Conservation (phyloP, 2,888 invertebrate genomes). For the Ichneumoninae sp. region DNA sequence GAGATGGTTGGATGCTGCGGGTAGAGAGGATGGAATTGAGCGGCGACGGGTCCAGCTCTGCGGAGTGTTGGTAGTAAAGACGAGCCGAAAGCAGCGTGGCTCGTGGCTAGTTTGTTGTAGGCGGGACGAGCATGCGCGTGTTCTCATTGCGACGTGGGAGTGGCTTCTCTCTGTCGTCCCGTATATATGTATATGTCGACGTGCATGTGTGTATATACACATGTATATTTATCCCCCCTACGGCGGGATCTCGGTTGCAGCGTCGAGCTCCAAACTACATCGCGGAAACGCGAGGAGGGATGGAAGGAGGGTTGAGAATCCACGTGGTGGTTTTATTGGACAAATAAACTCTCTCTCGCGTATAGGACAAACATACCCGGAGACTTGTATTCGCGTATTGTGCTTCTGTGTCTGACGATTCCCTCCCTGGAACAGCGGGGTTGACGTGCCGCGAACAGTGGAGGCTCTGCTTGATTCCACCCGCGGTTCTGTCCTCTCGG, state of each 20-base stretch:
- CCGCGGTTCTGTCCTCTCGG: constrained; percentile 51
- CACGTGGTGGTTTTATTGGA: constrained; percentile 83
- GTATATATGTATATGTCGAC: background rate
- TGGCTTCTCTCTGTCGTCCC: constrained; percentile 63
- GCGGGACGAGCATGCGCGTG: constrained; percentile 64
- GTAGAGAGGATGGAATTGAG: constrained; percentile 28
- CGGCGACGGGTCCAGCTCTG: constrained; percentile 39
- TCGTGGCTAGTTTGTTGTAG: constrained; percentile 71
- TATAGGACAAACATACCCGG: constrained; percentile 78
- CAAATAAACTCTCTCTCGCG: constrained; percentile 77
- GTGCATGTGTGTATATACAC: background rate
- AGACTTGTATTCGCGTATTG: constrained; percentile 33
- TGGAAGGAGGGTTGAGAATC: constrained; percentile 67
- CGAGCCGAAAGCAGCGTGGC: constrained; percentile 73
- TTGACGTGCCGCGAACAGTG: constrained; percentile 37
- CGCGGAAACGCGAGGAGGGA: constrained; percentile 66
- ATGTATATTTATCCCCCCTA: background rate
- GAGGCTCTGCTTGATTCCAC: constrained; percentile 44
- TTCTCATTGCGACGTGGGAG: constrained; percentile 55
- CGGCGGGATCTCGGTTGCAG: constrained; percentile 9
- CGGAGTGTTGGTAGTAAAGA: constrained; percentile 63
- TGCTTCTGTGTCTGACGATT: background rate
- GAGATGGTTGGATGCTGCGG: constrained; percentile 13
- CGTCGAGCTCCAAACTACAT: constrained; percentile 6
- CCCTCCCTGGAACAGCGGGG: constrained; percentile 1